A percentile compares a stretch with the other conserved stretches of the same genome.
These are phyloP conservation scores for Nyctibius bracteatus DNA, from an alignment of 2,113 vertebrate genomes.

Conservation along the genomic window DNA sequence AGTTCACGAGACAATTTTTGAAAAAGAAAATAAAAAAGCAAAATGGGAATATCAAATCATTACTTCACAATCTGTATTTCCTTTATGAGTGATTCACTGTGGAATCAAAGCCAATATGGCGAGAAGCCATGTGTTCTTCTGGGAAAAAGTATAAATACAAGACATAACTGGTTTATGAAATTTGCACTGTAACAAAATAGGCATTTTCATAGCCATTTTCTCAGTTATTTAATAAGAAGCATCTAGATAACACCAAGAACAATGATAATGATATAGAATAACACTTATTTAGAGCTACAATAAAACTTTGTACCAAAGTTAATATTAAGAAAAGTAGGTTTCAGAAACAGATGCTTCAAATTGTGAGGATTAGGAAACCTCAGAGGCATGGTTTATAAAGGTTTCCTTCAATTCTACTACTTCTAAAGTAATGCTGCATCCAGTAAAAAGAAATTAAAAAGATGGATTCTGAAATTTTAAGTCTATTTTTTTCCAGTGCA, in stretches of 20 bases:
- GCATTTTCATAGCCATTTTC: neutral
- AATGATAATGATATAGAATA: neutral
- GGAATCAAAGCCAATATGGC: neutral
- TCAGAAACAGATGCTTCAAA: neutral
- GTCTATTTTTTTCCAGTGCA: neutral
- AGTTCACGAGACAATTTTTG: neutral
- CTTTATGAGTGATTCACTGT: constrained; percentile 14
- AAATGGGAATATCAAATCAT: neutral
- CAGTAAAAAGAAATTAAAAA: neutral
- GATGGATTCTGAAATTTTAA: neutral
- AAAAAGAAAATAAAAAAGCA: neutral
- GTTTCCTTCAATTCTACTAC: neutral
- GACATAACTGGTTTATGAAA: neutral
- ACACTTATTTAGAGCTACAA: neutral
- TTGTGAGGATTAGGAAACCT: neutral
- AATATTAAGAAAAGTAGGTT: neutral
- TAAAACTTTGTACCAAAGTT: neutral
- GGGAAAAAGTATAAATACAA: neutral
- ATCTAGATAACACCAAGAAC: neutral
- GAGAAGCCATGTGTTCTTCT: neutral
- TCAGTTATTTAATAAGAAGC: neutral
- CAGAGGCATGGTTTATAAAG: neutral
- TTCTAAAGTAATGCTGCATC: neutral
- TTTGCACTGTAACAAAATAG: neutral
- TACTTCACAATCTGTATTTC: constrained; percentile 23